Evolutionary conservation across 2,113 vertebrate species (phyloP).

Genomic region (Morone chrysops): DNA sequence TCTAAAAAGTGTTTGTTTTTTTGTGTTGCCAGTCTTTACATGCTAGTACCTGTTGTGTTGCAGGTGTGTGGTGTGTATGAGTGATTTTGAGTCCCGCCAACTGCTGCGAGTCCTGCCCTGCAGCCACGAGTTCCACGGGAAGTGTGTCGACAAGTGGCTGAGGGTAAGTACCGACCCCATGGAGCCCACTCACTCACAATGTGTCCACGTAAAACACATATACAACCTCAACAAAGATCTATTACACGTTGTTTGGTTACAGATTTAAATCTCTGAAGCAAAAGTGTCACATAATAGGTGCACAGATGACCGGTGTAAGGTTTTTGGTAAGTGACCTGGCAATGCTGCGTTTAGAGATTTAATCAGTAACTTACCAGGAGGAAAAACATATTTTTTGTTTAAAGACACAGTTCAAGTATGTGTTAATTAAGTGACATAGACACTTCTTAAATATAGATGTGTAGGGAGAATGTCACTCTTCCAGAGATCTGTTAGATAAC

Average conservation of each 20-base stretch:
- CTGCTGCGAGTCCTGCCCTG: slow-evolving; percentile 98
- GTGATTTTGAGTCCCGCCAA: slow-evolving; percentile 98
- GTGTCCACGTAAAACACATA: too few species aligned
- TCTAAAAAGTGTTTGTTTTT: background rate
- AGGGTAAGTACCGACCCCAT: slow-evolving; percentile 86
- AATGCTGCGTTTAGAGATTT: background rate
- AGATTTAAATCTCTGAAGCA: background rate
- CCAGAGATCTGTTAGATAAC: background rate
- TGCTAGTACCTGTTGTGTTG: slow-evolving; percentile 49
- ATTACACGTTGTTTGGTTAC: background rate
- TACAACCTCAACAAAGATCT: background rate
- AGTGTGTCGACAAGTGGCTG: slow-evolving; percentile 99
- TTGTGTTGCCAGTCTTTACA: background rate
- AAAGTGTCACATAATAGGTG: background rate
- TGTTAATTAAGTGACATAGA: background rate
- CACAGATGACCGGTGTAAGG: background rate
- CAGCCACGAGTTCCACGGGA: slow-evolving; percentile 99
- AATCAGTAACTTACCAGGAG: background rate
- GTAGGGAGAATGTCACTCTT: slow-evolving; percentile 22
- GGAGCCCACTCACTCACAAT: background rate
- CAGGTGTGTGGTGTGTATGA: slow-evolving; percentile 99
- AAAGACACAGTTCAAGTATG: background rate
- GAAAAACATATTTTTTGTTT: background rate
- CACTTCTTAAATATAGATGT: slow-evolving; percentile 24
- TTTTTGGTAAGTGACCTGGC: background rate